These are phyloP conservation scores for Ephialtes manifestator DNA, from an alignment of 2,888 invertebrate genomes.

Conservation along the genomic window DNA sequence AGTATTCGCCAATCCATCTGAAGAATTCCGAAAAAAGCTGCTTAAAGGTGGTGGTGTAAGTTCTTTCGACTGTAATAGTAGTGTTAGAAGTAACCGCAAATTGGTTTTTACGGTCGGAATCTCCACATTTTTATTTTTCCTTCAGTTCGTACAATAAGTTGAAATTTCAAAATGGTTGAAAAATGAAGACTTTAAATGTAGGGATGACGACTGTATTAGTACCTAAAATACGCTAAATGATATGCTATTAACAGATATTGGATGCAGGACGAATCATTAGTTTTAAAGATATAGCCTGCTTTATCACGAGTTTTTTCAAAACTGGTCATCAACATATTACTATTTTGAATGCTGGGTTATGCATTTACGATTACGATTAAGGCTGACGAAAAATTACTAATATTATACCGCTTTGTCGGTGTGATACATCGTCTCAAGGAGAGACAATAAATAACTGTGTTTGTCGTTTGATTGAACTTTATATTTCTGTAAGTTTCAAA, in stretches of 20 bases:
- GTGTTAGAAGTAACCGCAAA: neutral
- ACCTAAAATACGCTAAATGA: neutral
- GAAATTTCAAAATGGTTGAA: neutral
- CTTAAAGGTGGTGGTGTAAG: slow-evolving; percentile 94
- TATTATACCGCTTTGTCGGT: neutral
- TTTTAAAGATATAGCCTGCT: neutral
- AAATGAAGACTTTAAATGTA: neutral
- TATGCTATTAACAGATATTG: neutral
- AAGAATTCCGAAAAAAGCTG: slow-evolving; percentile 95
- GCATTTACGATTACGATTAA: neutral
- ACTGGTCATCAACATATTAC: no score
- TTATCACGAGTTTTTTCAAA: neutral
- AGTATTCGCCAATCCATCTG: slow-evolving; percentile 94
- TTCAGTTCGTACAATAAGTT: neutral
- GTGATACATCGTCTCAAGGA: neutral
- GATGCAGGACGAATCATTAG: neutral
- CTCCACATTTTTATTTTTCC: neutral
- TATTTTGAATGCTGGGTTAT: no score
- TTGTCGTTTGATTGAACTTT: no score
- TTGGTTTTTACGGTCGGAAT: neutral
- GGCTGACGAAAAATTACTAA: neutral
- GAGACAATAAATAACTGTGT: no score
- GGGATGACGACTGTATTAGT: neutral
- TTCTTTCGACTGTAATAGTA: slow-evolving; percentile 69
- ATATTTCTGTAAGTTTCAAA: no score